phyloP scores from a whole-genome alignment of 1,140 invertebrate genomes.

The Camponotus vicinus region DNA sequence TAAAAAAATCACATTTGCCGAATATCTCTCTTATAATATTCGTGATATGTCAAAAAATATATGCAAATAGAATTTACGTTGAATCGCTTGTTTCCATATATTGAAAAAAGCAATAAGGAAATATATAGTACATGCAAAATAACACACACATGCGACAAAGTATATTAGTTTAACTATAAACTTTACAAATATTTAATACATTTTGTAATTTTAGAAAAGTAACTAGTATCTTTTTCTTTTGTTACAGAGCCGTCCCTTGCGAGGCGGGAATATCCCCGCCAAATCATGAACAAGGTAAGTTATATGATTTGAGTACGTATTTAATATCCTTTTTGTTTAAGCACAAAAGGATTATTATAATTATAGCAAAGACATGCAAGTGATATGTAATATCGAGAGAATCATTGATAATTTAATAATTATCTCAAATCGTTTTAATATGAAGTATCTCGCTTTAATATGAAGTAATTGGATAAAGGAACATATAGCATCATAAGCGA shows the following conservation, averaged over 20 bases:
- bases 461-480: background rate
- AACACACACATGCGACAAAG: background rate
- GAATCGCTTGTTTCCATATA: background rate
- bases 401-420: background rate
- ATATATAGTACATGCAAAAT: constrained; percentile 1
- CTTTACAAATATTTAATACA: background rate
- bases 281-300: constrained; percentile 86
- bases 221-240: constrained; percentile 60
- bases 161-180: background rate
- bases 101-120: background rate
- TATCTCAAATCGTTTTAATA: constrained; percentile 1
- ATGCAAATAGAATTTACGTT: background rate
- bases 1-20: background rate
- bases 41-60: background rate
- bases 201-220: background rate
- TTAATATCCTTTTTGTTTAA: background rate
- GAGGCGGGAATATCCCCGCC: constrained; percentile 85
- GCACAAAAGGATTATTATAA: background rate
- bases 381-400: background rate
- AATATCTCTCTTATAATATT: background rate
- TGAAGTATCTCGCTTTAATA: no score
- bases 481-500: constrained; percentile 12
- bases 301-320: background rate
- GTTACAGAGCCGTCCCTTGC: constrained; percentile 82
- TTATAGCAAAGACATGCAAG: background rate